A percentile compares a stretch with the other conserved stretches of the same genome.
These are phyloP conservation scores for Hydroisotoma schaefferi DNA, from an alignment of 2,888 invertebrate species.

Conservation along the genomic window DNA sequence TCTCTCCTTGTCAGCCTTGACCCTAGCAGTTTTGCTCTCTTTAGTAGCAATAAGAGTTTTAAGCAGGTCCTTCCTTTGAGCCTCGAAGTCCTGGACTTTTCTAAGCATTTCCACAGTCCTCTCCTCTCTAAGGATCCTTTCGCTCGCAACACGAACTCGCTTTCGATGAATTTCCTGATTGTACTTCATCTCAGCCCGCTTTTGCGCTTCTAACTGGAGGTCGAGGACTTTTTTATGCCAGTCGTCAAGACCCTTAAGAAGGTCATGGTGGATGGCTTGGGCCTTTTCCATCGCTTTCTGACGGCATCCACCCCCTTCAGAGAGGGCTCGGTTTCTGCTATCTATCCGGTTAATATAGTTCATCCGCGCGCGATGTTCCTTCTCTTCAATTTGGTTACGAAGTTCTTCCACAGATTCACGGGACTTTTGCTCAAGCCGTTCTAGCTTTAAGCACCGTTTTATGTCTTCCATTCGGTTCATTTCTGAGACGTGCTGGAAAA, in stretches of 20 bases:
- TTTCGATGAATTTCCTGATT: slow-evolving; percentile 49
- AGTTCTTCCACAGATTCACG: slow-evolving; percentile 42
- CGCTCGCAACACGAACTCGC: slow-evolving; percentile 42
- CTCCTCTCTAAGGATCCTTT: slow-evolving; percentile 43
- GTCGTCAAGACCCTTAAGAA: slow-evolving; percentile 52
- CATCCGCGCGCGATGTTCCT: slow-evolving; percentile 42
- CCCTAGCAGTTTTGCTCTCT: slow-evolving; percentile 34
- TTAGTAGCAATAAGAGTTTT: slow-evolving; percentile 42
- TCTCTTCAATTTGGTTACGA: slow-evolving; percentile 45
- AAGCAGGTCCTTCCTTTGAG: slow-evolving; percentile 36
- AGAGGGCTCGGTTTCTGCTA: slow-evolving; percentile 24
- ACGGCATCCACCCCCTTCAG: slow-evolving; percentile 33
- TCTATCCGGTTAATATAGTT: slow-evolving; percentile 38
- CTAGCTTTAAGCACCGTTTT: slow-evolving; percentile 43
- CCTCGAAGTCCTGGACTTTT: slow-evolving; percentile 43
- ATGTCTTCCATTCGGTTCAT: slow-evolving; percentile 48
- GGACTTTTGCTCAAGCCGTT: slow-evolving; percentile 41
- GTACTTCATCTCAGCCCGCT: slow-evolving; percentile 51
- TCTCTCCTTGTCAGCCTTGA: slow-evolving; percentile 43
- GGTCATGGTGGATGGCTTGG: slow-evolving; percentile 50
- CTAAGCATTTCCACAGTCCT: slow-evolving; percentile 39
- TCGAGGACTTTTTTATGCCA: slow-evolving; percentile 53
- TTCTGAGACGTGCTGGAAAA: slow-evolving; percentile 44
- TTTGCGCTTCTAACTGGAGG: slow-evolving; percentile 51
- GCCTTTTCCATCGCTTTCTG: slow-evolving; percentile 49